Evolutionary conservation across 2,797 vertebrate species (phyloP), one percentile per base, ranked within the genome.

Genomic region (Aratinga solstitialis): DNA sequence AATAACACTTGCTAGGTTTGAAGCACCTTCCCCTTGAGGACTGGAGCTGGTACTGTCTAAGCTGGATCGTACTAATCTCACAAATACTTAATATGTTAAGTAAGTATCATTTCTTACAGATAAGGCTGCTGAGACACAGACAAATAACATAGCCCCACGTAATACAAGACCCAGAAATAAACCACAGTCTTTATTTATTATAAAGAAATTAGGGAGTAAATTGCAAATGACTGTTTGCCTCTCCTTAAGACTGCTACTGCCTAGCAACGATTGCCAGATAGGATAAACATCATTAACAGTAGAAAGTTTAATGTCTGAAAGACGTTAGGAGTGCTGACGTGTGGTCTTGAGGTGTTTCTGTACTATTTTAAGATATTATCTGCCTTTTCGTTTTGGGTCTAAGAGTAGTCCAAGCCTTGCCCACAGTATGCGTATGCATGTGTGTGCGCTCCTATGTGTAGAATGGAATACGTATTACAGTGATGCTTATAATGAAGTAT

Each of bases 211-310:
- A 94, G 22, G 7, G 53, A 94, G 30, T 86, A 96, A 96, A 85
- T 96, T 96, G 62, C 69, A 96, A 91, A 94, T 95, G 54, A 84
- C 78, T 95, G 56, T 95, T 94, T 95, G 65, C 61, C 75, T 95
- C 36, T 95, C 45, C 53, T 23, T 40, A 62, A 66, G 62, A 53
- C 62, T 86, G 48, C 78, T 83, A 54, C 89, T 89, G 87, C 96
- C 78, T 93, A 91, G 89, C 94, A 96, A 80, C 7, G 1, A 91
- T 87, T 94, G 84, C 89, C 48, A 77, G 68, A 32, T 92, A 91
- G 68, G 90, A 89, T 93, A 96, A 97, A 91, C 75, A 93, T 95
- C 63, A 71, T 93, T 95, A 95, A 79, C 61, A 1, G 3, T 74
- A 26, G 73, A 48, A 92, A 92, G 23, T 89, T 88, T 29, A 21